A percentile compares a stretch with the other conserved stretches of the same genome.
Evolutionary conservation across 2,797 vertebrate genomes (phyloP).

Genomic region (Arremon aurantiirostris): DNA sequence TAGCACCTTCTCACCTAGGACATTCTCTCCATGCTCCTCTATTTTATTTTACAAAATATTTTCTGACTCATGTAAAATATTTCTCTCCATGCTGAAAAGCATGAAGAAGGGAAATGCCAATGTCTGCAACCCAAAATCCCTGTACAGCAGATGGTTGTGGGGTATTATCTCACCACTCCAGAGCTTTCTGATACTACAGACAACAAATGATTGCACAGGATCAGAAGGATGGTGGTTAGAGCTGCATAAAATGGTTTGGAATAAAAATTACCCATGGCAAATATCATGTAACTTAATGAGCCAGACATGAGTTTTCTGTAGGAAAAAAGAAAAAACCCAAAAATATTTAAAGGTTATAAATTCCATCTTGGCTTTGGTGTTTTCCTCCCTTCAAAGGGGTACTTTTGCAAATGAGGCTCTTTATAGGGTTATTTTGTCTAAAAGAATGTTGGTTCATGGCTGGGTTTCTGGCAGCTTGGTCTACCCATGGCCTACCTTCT

Average conservation of each 20-base stretch:
- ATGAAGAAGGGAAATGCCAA: accelerated
- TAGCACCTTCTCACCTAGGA: neutral
- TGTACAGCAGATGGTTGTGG: neutral
- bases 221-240: neutral
- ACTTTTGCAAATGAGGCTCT: neutral
- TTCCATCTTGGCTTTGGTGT: neutral
- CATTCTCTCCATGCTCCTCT: accelerated
- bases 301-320: neutral
- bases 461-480: neutral
- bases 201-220: neutral
- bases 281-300: neutral
- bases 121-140: accelerated
- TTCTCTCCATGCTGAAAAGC: neutral
- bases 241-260: neutral
- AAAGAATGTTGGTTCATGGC: neutral
- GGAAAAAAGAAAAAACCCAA: neutral
- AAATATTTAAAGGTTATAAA: neutral
- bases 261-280: conserved; percentile 34
- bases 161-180: neutral
- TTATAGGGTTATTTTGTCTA: neutral
- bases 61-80: neutral
- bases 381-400: neutral
- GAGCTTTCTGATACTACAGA: neutral
- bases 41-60: neutral
- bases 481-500: too few relatives aligned